Evolutionary conservation across 2,888 invertebrate genomes (phyloP), one percentile per base, ranked within the genome.

Genomic region (Amorpha juglandis): DNA sequence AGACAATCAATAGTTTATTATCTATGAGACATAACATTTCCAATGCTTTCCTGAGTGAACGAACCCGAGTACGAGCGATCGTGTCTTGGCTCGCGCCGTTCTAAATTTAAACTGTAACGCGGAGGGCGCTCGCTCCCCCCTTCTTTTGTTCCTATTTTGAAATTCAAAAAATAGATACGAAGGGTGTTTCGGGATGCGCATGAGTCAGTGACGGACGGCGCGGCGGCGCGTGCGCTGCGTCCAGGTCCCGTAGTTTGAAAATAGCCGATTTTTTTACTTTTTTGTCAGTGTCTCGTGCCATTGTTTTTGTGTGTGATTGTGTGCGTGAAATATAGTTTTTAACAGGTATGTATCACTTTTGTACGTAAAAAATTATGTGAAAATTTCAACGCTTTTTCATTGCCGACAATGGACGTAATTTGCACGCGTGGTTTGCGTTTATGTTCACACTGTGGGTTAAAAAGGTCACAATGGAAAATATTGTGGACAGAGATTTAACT

Each of bases 121-220:
- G 78, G 90, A 90, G 91, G 92, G 92, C 91, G 90, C 88, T 83
- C 86, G 88, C 87, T 89, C 90, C 91, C 90, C 88, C 82, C 90
- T 92, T 88, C 91, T 92, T 92, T 93, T 92, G 92, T 92, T 93
- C 90, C 89, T 92, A 88, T 92, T 92, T 88, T 84, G 86, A 86
- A 87, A 80, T 87, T 91, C 92, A 87, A 91, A 92, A 88, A 87
- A 87, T 90, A 90, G 90, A 89, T 83, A 78, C 75, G 88, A 82
- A 88, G 90, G 89, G 90, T 90, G 89, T 87, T 87, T 85, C 83
- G 79, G 84, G 88, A 87, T 86, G 89, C 80, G 88, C 81, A 77
- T 92, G 92, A 92, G 86, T 92, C 92, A 92, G 92, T 92, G 88
- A 83, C 85, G 89, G 84, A 78, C 81, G 74, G 82, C 86, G 81